Base-by-base conservation (phyloP, 2,888 invertebrate species). In the Tenthredo distinguenda region DNA sequence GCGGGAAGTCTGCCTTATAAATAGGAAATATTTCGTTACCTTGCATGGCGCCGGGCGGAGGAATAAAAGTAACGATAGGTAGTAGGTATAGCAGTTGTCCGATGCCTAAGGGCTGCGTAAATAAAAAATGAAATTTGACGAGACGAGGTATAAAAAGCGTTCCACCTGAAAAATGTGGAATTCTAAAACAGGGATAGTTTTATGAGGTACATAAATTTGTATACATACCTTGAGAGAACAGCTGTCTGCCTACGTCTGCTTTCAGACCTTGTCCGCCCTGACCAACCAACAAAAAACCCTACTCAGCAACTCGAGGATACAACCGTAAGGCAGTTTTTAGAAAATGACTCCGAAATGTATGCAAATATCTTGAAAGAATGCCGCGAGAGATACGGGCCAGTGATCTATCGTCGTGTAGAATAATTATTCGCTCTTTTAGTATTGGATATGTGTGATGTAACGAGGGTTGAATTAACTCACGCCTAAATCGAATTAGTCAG, bases 161-260 rank as follows among this genome's bases (percentile, higher is more conserved):
- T 83, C 83, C 83, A 83, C 83, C 68, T 83, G 83, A 83, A 83
- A 83, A 68, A 68, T 83, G 47, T 83, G 83, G 47, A 50, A 81
- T 81, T 81, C 62, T 81, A 83, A 65, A 68, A 71, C 68, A 83
- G 83, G 83, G 71, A 83, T 83, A 68, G 83, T 83, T 83, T 83
- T 83, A 83, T 31, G 83, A 68, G 65, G 40, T 50, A 83, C 83
- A 83, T 83, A 83, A 68, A 83, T 71, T 83, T 83, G 47, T 68
- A 50, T 83, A 34, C 83, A 83, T 71, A 68, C 47, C 40, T 71
- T 47, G 68, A 58, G 47, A 43, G 83, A 83, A 71, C 83, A 83
- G 83, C 83, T 83, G 83, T 47, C 83, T 83, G 43, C 47, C 83
- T 83, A 71, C 83, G 83, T 71, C 9, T 65, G 43, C 37, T 43